Conservation (phyloP, 2,113 vertebrate species). For the Thalassoma bifasciatum region DNA sequence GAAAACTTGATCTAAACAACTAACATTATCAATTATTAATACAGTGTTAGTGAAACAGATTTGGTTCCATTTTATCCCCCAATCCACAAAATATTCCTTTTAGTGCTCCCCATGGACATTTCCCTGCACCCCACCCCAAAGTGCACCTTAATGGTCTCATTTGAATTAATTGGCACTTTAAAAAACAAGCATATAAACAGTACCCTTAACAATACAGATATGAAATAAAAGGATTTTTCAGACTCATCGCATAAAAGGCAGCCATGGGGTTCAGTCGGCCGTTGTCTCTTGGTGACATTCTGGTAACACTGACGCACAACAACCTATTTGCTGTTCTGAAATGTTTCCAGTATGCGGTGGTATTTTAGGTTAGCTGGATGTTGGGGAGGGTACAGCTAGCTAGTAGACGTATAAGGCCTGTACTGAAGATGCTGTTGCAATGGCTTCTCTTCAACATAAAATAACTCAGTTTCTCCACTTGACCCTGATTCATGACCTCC, state of each 20-base stretch:
- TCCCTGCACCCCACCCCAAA: slow-evolving; percentile 50
- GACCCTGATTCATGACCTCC: slow-evolving; percentile 47
- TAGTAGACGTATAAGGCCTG: slow-evolving; percentile 72
- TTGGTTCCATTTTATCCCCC: slow-evolving; percentile 73
- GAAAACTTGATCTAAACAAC: slow-evolving; percentile 90
- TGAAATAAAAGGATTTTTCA: slow-evolving; percentile 77
- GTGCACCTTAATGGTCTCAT: slow-evolving; percentile 82
- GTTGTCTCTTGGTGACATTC: slow-evolving; percentile 51
- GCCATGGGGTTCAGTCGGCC: slow-evolving; percentile 53
- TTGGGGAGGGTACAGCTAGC: slow-evolving; percentile 38
- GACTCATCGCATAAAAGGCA: slow-evolving; percentile 72
- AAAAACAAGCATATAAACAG: slow-evolving; percentile 84
- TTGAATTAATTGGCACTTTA: slow-evolving; percentile 84
- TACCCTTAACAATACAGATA: slow-evolving; percentile 82
- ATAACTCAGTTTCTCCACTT: slow-evolving; percentile 42
- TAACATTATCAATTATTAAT: slow-evolving; percentile 88
- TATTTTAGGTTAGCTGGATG: slow-evolving; percentile 38
- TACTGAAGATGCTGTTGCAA: slow-evolving; percentile 64
- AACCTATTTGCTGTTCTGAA: slow-evolving; percentile 33
- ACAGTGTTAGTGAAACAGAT: slow-evolving; percentile 86
- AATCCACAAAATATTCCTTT: slow-evolving; percentile 61
- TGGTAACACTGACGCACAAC: slow-evolving; percentile 32
- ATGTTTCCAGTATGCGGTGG: slow-evolving; percentile 34
- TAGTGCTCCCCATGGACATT: slow-evolving; percentile 53
- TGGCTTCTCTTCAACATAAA: slow-evolving; percentile 65